These are phyloP conservation scores for Staurois parvus DNA, from an alignment of 2,797 vertebrate species.

Conservation along the genomic window DNA sequence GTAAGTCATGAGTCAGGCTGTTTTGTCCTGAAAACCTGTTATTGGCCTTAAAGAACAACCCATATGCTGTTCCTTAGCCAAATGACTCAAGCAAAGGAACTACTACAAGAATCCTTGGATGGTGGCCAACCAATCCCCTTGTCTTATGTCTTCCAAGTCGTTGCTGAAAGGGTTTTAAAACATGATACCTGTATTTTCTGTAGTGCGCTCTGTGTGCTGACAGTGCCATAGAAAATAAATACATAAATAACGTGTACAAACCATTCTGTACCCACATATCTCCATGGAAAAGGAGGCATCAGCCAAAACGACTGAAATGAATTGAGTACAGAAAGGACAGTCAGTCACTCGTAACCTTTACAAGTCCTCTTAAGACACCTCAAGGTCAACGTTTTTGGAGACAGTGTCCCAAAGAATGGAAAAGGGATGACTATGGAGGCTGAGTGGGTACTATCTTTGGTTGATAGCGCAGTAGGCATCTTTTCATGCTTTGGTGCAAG, in stretches of 20 bases:
- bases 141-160: slow-evolving; percentile 6
- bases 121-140: not conserved
- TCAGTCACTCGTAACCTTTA: slow-evolving; percentile 21
- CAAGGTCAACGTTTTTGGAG: slow-evolving; percentile 21
- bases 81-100: not conserved
- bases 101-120: not conserved
- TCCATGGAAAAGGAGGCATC: slow-evolving; percentile 26
- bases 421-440: slow-evolving; percentile 43
- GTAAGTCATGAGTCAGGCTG: slow-evolving; percentile 10
- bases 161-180: not conserved
- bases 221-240: slow-evolving; percentile 28
- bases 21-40: not conserved
- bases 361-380: slow-evolving; percentile 31
- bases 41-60: not conserved
- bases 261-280: slow-evolving; percentile 34
- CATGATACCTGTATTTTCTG: slow-evolving; percentile 48
- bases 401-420: slow-evolving; percentile 25
- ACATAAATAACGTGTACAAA: slow-evolving; percentile 12
- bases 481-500: slow-evolving; percentile 85
- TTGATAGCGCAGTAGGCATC: slow-evolving; percentile 44
- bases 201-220: slow-evolving; percentile 20
- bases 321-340: slow-evolving; percentile 25
- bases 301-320: slow-evolving; percentile 8
- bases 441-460: slow-evolving; percentile 54
- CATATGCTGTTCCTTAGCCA: not conserved